Evolutionary conservation across 2,797 vertebrate species (phyloP).

Genomic region (Serranus cabrilla): DNA sequence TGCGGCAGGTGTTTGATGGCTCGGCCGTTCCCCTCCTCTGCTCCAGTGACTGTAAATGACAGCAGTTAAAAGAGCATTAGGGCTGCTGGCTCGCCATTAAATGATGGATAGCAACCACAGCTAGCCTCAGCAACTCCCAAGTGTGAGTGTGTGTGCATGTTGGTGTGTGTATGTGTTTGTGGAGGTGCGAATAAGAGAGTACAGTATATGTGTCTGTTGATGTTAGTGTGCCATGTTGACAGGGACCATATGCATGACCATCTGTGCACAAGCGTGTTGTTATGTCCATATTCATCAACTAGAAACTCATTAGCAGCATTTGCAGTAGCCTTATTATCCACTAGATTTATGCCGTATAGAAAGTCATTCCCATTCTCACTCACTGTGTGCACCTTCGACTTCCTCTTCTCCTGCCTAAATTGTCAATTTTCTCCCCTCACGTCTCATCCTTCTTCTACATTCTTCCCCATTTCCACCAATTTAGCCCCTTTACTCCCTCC

Average conservation of each 20-base stretch:
- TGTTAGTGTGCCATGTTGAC: constrained; percentile 50
- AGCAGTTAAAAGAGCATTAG: constrained; percentile 79
- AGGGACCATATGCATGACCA: constrained; percentile 63
- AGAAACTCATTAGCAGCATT: constrained; percentile 47
- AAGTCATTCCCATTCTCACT: constrained; percentile 9
- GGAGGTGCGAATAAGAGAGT: constrained; percentile 42
- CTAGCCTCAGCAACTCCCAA: constrained; percentile 24
- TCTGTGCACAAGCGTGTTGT: constrained; percentile 60
- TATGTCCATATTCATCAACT: constrained; percentile 48
- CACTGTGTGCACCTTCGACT: neutral
- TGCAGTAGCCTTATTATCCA: constrained; percentile 44
- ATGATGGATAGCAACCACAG: constrained; percentile 68
- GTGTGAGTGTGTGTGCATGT: constrained; percentile 31
- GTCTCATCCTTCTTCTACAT: neutral
- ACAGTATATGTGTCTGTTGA: constrained; percentile 40
- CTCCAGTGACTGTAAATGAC: constrained; percentile 70
- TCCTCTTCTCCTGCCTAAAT: neutral
- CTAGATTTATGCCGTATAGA: constrained; percentile 33
- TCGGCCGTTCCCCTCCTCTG: constrained; percentile 34
- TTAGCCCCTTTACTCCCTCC: neutral
- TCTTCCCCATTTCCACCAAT: neutral
- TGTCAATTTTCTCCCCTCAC: neutral
- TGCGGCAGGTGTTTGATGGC: constrained; percentile 57
- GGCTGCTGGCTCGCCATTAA: constrained; percentile 56
- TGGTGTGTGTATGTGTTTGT: constrained; percentile 8